Evolutionary conservation across 2,113 vertebrate species (phyloP), one percentile per base, ranked within the genome.

Genomic region (Leucopsar rothschildi): DNA sequence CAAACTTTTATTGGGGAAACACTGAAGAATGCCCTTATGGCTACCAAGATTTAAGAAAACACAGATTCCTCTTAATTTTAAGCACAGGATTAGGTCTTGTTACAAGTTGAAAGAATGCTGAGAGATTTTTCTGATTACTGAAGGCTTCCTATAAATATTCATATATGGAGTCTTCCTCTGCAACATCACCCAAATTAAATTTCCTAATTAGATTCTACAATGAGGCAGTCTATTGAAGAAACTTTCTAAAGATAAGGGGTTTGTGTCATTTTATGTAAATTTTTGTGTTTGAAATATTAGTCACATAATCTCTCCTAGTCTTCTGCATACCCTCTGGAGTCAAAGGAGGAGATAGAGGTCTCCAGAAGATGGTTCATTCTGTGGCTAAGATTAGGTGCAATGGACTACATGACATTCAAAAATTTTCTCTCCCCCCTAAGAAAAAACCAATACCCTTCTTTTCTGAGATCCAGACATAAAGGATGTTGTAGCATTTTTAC

Each of bases 101-200:
- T 82, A 63, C 40, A 79, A 88, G 29, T 22, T 87, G 47, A 79
- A 92, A 92, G n/a, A 25, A 42, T 29, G 40, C 45, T 68, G 57
- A 53, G 88, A 91, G 77, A 71, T 89, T 85, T 86, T 73, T 13
- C 52, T 92, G 47, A 71, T 81, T 88, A 70, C 53, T 14, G 11
- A 90, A 86, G 42, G 61, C 44, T 92, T 91, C 27, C 37, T 81
- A 75, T 86, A 92, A 94, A 90, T 90, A 93, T 84, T 84, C 44
- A 94, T 81, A 60, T 78, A 21, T 68, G 77, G 84, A 42, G 25
- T 49, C 28, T 73, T 92, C 45, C n/a, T 94, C 55, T 78, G 63
- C 45, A 24, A 52, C 25, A 72, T 90, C 45, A 80, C 19, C 7
- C 57, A 89, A 57, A 89, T 93, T 89, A 82, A 68, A 76, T 89